Base-by-base conservation (phyloP, 2,797 vertebrate genomes). In the Limnodromus scolopaceus region DNA sequence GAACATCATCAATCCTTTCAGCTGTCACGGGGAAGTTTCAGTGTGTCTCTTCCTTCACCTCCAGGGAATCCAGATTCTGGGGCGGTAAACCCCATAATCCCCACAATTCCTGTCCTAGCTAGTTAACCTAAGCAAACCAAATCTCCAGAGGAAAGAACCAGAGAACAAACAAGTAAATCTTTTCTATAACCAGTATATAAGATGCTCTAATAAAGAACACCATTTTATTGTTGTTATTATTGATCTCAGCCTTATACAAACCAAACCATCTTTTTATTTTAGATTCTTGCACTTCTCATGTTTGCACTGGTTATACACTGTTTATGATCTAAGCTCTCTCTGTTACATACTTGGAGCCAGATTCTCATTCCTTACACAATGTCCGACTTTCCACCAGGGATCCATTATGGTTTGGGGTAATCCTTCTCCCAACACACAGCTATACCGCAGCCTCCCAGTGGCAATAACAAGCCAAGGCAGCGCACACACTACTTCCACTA, bases 391-490 rank as follows among this genome's bases (percentile, higher is more conserved):
- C 75, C 95, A 91, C 53, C 30, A 89, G 86, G 86, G 86, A 94
- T 77, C 60, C 83, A 82, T 94, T 95, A 87, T 25, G 64, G 88
- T 92, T 96, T 96, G 84, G 92, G 75, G 64, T 87, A 93, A 89
- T 89, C 60, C 70, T 92, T 93, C 82, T 92, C 60, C 63, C 74
- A 95, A 79, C 66, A 76, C 87, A 55, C 32, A 93, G 53, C 77
- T 84, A 39, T 89, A 79, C 84, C 84, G 54, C 92, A 96, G 94
- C 64, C 75, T 95, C 83, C 77, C 88, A 83, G 75, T 27, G 81
- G 63, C 70, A 92, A 74, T 61, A 87, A 80, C 34, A 57, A 90
- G 85, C 51, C 93, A 84, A 93, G 80, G 30, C 84, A 92, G 64
- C 1, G 5, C 32, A 74, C 63, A 48, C 25, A 57, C 36, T 84